Base-by-base conservation (phyloP, 2,888 invertebrate genomes). In the Sialis lutaria region DNA sequence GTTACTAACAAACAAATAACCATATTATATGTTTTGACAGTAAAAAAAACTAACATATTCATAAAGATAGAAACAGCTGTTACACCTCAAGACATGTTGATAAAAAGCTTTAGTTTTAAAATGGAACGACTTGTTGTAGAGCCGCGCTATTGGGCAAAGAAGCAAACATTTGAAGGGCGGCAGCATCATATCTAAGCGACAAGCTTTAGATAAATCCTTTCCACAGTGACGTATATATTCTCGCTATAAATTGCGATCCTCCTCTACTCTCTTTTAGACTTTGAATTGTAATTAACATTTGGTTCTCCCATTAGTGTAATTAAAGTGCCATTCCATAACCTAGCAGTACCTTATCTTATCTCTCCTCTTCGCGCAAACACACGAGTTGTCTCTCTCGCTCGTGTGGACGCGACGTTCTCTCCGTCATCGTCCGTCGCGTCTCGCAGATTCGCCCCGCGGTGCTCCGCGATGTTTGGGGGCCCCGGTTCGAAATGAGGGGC, bases 291-390 rank as follows among this genome's bases (percentile, higher is more conserved):
- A 79, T 79, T 79, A 79, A 77, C 77, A 76, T 75, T 75, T 73
- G 74, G 71, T 73, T 71, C 72, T 70, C 70, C 79, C 79, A 79
- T 80, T 80, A 79, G 76, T 75, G 72, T 79, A 79, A 79, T 80
- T 78, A 78, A 78, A 77, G 72, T 73, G 73, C 73, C 75, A 69
- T 75, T 75, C 70, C 70, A 69, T 72, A 71, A 71, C 71, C 70
- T 70, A 67, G 65, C 67, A 58, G 61, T 60, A 63, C 62, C 63
- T 64, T 64, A 64, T 64, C 64, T 64, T 63, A 63, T 62, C 64
- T 22, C 22, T 60, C 56, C 58, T 60, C 61, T 58, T 57, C 58
- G 56, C 58, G 57, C 57, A 55, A 56, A 53, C 48, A 53, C 22
- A 54, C 53, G 47, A 48, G 47, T 42, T 44, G 41, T 49, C 49